Evolutionary conservation across 2,797 vertebrate species (phyloP).

Genomic region (Fratercula arctica): DNA sequence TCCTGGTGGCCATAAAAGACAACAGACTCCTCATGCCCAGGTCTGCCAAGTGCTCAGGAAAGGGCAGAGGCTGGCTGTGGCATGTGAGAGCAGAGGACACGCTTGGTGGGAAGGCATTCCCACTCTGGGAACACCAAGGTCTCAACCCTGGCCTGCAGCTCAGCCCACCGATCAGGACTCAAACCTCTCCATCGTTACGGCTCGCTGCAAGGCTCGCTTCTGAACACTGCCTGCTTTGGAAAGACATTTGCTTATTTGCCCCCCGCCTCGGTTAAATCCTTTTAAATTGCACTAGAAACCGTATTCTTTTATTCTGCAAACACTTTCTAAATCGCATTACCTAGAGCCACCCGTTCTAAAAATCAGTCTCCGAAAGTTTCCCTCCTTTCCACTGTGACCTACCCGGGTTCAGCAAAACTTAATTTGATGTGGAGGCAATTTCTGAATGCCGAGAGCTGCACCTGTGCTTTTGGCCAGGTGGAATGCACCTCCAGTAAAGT

Average conservation of each 20-base stretch:
- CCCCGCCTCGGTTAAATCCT: background rate
- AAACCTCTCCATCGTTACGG: background rate
- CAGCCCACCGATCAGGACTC: background rate
- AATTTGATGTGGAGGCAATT: conserved; percentile 55
- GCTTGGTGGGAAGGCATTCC: accelerated
- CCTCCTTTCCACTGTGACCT: background rate
- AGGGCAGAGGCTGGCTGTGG: background rate
- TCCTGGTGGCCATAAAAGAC: background rate
- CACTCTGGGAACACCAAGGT: background rate
- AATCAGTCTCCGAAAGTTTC: background rate
- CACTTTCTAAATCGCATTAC: background rate
- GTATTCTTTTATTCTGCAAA: background rate
- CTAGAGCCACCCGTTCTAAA: accelerated
- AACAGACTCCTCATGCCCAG: background rate
- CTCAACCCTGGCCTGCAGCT: background rate
- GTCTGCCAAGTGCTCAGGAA: background rate
- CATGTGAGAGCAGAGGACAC: accelerated
- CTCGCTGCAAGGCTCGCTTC: background rate
- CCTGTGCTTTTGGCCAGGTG: conserved; percentile 66
- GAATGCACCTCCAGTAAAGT: conserved; percentile 70
- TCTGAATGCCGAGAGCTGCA: conserved; percentile 55
- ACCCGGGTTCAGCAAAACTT: conserved; percentile 17
- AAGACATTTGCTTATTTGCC: background rate
- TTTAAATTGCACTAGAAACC: background rate
- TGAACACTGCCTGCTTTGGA: background rate